Conservation (phyloP, 2,113 vertebrate genomes). For the Ptyas mucosa region DNA sequence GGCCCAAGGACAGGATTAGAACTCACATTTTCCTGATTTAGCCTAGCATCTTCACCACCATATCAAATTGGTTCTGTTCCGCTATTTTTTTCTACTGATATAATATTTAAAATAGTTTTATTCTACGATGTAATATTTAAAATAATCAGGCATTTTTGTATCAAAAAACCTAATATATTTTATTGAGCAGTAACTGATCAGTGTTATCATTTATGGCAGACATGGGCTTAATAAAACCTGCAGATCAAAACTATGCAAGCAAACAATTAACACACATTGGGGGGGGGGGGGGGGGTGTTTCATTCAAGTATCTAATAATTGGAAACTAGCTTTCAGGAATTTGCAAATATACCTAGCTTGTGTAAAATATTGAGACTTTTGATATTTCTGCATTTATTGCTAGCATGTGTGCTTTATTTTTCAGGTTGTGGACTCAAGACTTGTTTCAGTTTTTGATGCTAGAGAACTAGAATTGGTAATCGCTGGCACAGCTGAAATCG, state of each 20-base stretch:
- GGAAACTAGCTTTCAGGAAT: neutral
- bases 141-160: neutral
- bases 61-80: neutral
- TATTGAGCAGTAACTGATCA: slow-evolving; percentile 9
- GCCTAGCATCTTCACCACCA: neutral
- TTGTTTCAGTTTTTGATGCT: slow-evolving; percentile 96
- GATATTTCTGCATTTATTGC: slow-evolving; percentile 11
- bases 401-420: slow-evolving; percentile 39
- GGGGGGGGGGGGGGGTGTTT: neutral
- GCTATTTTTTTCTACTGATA: slow-evolving; percentile 3
- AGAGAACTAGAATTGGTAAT: slow-evolving; percentile 97
- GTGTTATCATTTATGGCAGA: neutral
- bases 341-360: neutral
- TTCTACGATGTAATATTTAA: neutral
- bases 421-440: slow-evolving; percentile 93
- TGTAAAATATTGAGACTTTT: neutral
- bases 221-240: neutral
- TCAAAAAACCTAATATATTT: neutral
- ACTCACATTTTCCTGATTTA: neutral
- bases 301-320: neutral
- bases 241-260: neutral
- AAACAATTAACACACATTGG: neutral
- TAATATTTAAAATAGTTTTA: neutral
- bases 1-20: neutral
- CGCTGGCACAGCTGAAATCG: slow-evolving; percentile 96